These are phyloP conservation scores for Calidris pugnax DNA, from an alignment of 2,113 vertebrate genomes.

Conservation along the genomic window DNA sequence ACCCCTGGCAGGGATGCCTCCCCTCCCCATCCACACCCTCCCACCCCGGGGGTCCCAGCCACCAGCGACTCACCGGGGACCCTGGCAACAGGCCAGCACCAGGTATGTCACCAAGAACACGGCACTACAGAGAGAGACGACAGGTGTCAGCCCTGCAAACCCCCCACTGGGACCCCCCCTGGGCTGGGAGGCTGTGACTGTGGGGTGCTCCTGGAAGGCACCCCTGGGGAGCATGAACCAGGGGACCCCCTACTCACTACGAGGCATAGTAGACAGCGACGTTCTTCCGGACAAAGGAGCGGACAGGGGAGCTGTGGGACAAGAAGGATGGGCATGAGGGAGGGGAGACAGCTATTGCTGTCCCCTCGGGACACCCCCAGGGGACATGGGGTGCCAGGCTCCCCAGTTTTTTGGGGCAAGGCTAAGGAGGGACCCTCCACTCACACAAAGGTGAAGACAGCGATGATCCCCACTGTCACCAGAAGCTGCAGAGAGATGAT, in stretches of 20 bases:
- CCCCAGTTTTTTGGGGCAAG: neutral
- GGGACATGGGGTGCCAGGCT: neutral
- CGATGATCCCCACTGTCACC: conserved; percentile 84
- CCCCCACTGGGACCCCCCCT: no score
- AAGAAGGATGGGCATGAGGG: neutral
- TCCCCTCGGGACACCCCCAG: neutral
- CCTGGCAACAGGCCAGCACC: conserved; percentile 87
- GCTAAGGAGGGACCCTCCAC: conserved; percentile 1
- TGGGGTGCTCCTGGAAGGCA: neutral
- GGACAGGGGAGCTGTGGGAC: neutral
- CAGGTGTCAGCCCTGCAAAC: neutral
- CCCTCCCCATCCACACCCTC: neutral
- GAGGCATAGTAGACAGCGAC: conserved; percentile 84
- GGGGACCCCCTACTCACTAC: conserved; percentile 79
- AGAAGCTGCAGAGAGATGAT: conserved; percentile 89
- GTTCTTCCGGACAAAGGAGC: conserved; percentile 73
- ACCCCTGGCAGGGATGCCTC: neutral
- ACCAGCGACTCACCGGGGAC: conserved; percentile 83
- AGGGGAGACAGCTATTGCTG: neutral
- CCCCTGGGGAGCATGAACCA: accelerated
- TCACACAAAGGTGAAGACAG: conserved; percentile 85
- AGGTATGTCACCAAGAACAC: conserved; percentile 88
- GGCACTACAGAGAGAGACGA: conserved; percentile 71
- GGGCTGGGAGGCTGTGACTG: neutral
- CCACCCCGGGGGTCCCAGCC: neutral